Percentiles rank a stretch among this genome's conserved stretches.
These are phyloP conservation scores for Drosophila glabriapex DNA, from an alignment of 2,888 invertebrate genomes.

Conservation along the genomic window DNA sequence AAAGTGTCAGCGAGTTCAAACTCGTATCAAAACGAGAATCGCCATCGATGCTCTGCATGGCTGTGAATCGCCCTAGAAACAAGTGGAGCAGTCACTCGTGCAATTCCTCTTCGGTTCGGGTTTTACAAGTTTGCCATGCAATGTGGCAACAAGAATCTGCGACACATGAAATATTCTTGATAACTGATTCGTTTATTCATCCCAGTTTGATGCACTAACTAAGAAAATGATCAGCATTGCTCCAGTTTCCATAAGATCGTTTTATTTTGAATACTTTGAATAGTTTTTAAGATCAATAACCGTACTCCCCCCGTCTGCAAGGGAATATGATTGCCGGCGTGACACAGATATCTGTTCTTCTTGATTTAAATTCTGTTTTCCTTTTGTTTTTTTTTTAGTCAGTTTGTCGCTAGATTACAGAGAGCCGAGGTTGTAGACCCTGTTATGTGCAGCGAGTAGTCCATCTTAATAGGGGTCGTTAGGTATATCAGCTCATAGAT, in stretches of 20 bases:
- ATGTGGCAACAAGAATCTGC: neutral
- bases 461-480: slow-evolving; percentile 36
- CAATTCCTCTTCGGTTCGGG: slow-evolving; percentile 10
- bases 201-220: neutral
- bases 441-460: slow-evolving; percentile 5
- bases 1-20: slow-evolving; percentile 70
- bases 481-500: slow-evolving; percentile 40
- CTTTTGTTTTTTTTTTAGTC: neutral
- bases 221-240: neutral
- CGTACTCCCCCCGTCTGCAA: neutral
- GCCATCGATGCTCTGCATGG: slow-evolving; percentile 17
- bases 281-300: neutral
- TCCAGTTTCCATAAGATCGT: neutral
- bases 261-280: neutral
- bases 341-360: neutral
- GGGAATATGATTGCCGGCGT: neutral
- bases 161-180: neutral
- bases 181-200: neutral
- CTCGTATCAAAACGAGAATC: slow-evolving; percentile 60
- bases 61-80: slow-evolving; percentile 40
- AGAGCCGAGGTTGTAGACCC: slow-evolving; percentile 43
- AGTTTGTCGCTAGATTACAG: slow-evolving; percentile 46
- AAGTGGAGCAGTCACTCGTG: slow-evolving; percentile 18
- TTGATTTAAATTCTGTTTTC: neutral
- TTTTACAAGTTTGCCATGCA: neutral